Evolutionary conservation across 2,113 vertebrate genomes (phyloP), one percentile per base, ranked within the genome.

Genomic region (Notothenia rossii): DNA sequence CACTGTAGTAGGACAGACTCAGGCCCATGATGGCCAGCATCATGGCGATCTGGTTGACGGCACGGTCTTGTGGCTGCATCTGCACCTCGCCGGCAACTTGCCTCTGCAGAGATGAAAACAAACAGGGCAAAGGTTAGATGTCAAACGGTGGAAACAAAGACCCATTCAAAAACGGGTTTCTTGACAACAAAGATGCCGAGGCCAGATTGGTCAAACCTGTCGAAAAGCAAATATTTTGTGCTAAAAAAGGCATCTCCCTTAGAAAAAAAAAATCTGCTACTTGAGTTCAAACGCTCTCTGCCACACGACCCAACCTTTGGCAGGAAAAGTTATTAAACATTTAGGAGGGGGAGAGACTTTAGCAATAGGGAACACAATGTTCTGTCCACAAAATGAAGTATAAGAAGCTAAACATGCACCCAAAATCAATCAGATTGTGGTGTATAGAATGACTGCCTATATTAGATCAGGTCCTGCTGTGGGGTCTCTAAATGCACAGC

Each of bases 11-110:
- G 86, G 98, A 99, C 77, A 98, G 76, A 48, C 97, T 94, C 61
- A 99, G 92, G 20, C 98, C 98, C 2, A 97, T 92, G 14, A 97
- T 96, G 25, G 98, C 98, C 90, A 99, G 92, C 94, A 98, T 91
- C 89, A 98, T 90, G 75, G 98, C 98, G 15, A 97, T 90, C 84
- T 96, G 93, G 91, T 98, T 97, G 74, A 96, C 74, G 56, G 95
- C 85, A 1, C 95, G 93, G 79, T 96, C 95, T 20, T 93, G 94
- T 0, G 96, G 94, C 74, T 97, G 96, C 0, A 93, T 90, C 87
- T 95, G 94, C 10, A 96, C 94, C 87, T 97, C 95, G 0, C 96
- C 97, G 0, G 96, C 95, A 59, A 98, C 93, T 93, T 99, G 98
- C 94, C 97, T 96, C 98, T 99, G 93, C 8, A 55, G 56, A 53